These are phyloP conservation scores for Drosophila putrida DNA, from an alignment of 2,888 invertebrate species.

Conservation along the genomic window DNA sequence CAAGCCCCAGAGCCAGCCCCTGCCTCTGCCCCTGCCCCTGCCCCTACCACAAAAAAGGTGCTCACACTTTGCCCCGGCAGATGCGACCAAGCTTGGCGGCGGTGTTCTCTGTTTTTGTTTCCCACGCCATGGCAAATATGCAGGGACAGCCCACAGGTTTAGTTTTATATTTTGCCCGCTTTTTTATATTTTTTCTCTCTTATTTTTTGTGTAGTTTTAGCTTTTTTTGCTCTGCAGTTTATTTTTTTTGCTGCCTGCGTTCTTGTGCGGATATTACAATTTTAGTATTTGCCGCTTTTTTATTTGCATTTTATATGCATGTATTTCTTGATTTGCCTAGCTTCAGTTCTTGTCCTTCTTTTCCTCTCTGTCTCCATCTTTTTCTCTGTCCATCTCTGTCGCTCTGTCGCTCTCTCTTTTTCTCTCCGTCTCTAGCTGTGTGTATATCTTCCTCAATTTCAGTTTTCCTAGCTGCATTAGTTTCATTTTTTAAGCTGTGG, in stretches of 20 bases:
- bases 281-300: conserved; percentile 77
- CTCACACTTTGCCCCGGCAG: conserved; percentile 26
- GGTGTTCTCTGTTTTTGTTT: conserved; percentile 59
- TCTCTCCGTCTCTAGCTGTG: background rate
- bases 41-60: conserved; percentile 52
- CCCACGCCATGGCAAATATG: conserved; percentile 72
- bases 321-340: conserved; percentile 57
- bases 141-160: conserved; percentile 73
- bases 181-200: conserved; percentile 17
- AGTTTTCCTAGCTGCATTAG: conserved; percentile 55
- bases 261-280: conserved; percentile 78
- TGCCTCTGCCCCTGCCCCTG: conserved; percentile 9
- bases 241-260: conserved; percentile 49
- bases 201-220: conserved; percentile 30
- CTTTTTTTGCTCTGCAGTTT: conserved; percentile 21
- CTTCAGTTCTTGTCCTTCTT: conserved; percentile 12
- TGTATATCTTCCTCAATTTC: conserved; percentile 12
- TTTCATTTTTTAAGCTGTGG: conserved; percentile 37
- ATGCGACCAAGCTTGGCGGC: conserved; percentile 45
- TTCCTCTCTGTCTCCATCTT: background rate
- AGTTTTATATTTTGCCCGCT: conserved; percentile 49
- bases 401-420: background rate
- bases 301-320: conserved; percentile 80
- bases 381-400: background rate
- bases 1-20: conserved; percentile 39